These are phyloP conservation scores for Coptotermes formosanus DNA, from an alignment of 1,140 invertebrate species.

Conservation along the genomic window DNA sequence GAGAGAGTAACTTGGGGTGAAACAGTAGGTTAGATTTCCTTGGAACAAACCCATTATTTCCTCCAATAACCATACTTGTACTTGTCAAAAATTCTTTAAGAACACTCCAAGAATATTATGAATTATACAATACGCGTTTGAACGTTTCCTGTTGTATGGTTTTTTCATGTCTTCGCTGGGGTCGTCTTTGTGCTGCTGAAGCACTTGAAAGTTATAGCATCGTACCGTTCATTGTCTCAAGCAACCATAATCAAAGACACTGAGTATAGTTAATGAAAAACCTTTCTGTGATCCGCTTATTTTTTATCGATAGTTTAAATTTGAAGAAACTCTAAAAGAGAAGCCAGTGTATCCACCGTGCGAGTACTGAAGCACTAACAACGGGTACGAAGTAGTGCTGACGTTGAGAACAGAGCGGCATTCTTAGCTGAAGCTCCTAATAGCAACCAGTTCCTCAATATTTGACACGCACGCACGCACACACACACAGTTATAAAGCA, in stretches of 20 bases:
- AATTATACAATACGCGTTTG: slow-evolving; percentile 7
- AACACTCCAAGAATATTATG: slow-evolving; percentile 16
- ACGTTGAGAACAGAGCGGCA: too few relatives aligned
- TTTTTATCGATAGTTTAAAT: neutral
- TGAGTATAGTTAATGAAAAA: neutral
- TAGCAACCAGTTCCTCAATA: too few relatives aligned
- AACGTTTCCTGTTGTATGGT: neutral
- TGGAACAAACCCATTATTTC: neutral
- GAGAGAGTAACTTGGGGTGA: neutral
- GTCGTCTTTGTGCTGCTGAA: neutral
- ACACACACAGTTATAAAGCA: too few relatives aligned
- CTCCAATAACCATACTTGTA: neutral
- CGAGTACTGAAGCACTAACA: too few relatives aligned
- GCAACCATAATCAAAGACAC: neutral
- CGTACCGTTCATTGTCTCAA: neutral
- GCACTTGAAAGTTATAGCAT: neutral
- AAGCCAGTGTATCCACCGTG: too few relatives aligned
- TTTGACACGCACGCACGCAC: too few relatives aligned
- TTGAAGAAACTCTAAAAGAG: neutral
- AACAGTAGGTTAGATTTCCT: neutral
- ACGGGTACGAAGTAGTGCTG: too few relatives aligned
- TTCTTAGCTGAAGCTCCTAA: too few relatives aligned
- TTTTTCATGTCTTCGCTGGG: slow-evolving; percentile 9
- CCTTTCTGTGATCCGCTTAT: neutral
- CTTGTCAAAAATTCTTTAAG: slow-evolving; percentile 17